Percentiles rank a stretch among this genome's conserved stretches.
Evolutionary conservation across 1,140 invertebrate genomes (phyloP).

Genomic region (Chrysomallon squamiferum): DNA sequence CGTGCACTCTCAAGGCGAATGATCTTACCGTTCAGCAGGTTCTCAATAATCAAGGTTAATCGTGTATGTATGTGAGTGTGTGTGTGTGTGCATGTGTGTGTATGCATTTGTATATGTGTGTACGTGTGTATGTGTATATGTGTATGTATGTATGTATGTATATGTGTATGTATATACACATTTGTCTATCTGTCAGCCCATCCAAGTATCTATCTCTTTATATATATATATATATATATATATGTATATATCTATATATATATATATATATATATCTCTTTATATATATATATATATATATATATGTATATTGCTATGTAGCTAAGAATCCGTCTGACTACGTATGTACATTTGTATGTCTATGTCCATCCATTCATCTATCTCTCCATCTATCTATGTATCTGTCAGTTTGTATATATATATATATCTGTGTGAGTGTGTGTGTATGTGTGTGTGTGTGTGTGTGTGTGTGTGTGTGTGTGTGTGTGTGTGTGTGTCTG

Average conservation of each 20-base stretch:
- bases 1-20: too few species aligned
- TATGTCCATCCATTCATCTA: background rate
- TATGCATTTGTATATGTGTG: too few species aligned
- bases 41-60: too few species aligned
- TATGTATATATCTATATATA: background rate
- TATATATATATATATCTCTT: background rate
- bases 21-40: too few species aligned
- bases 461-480: background rate
- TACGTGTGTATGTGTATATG: too few species aligned
- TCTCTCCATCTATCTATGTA: background rate
- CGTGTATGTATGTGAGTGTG: too few species aligned
- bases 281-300: slow-evolving; percentile 1
- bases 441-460: background rate
- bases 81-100: too few species aligned
- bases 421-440: background rate
- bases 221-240: too few species aligned
- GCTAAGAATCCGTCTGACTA: background rate
- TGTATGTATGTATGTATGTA: too few species aligned
- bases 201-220: too few species aligned
- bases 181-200: too few species aligned
- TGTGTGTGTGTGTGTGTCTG: background rate
- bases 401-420: background rate
- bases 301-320: background rate
- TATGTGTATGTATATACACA: too few species aligned
- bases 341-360: background rate